Evolutionary conservation across 2,888 invertebrate genomes (phyloP), one percentile per base, ranked within the genome.

Genomic region (Hirtodrosophila histrioides): DNA sequence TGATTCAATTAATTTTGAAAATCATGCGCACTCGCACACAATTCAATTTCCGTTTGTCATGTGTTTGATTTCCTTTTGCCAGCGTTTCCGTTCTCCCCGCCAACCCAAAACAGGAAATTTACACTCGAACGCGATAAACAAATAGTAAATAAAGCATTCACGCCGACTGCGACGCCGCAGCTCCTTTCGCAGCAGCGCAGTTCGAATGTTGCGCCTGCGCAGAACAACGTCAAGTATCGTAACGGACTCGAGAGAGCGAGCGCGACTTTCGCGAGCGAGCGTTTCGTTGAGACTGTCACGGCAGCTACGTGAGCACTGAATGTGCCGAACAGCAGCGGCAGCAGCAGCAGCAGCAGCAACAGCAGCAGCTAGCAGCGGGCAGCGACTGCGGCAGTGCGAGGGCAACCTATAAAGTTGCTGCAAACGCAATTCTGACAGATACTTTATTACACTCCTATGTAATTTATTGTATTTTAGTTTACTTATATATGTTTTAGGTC

Each of bases 71-170:
- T 75, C 60, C 75, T 64, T 71, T 69, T 39, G 43, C 41, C 31
- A 70, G 72, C 73, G 62, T 66, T 74, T 69, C 75, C 62, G 78
- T 64, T 79, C 43, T 61, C 62, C 36, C 40, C 6, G 41, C n/a
- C 33, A 24, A 31, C 33, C 10, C 33, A 44, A 37, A 37, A 72
- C 84, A 85, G 84, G 83, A 84, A 85, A 79, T 73, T 81, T 64
- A 66, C 77, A 71, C 75, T 68, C 65, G 61, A 76, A 37, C 50
- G 75, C 48, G 46, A 69, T 54, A 71, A 66, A 46, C 61, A 71
- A 82, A 73, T 62, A 17, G 17, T 17, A 75, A 65, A 71, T 48
- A 73, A 62, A 62, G 62, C 40, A 57, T 58, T 46, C 43, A 31
- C 67, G 43, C n/a, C 62, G 53, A 49, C 44, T 37, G 48, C 55